Base-by-base conservation (phyloP, 2,888 invertebrate genomes). In the Fragum fragum region DNA sequence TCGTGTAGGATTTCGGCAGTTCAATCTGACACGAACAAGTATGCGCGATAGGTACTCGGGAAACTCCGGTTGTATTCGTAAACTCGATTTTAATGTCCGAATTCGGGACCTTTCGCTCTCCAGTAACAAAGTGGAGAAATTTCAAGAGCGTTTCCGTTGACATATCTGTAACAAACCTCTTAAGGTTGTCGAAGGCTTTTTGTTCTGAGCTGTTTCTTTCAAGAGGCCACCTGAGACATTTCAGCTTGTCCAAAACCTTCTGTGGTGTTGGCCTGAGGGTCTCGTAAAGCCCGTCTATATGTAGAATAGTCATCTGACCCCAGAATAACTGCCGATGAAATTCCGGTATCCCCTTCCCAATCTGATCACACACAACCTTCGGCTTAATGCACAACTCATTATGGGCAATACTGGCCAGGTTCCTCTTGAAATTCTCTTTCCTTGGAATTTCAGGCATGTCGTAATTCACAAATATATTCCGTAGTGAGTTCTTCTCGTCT, bases 351-450 rank as follows among this genome's bases (percentile, higher is more conserved):
- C 71, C 53, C 55, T 53, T 71, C n/a, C 57, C 32, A 16, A 71
- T 53, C 36, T 55, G 53, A 23, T 55, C 71, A 53, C 71, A 71
- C 18, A 55, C 28, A 21, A 26, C n/a, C 29, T 53, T 71, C 0
- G 71, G 55, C 23, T 71, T 71, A n/a, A 29, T 53, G 55, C 71
- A 71, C 0, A 71, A 26, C 28, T 53, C 71, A n/a, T 71, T 55
- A 21, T 71, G 71, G 11, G 71, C 55, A 53, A 71, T 53, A 16
- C 36, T 57, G 7, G 39, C n/a, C 14, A 71, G 0, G 55, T 71
- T 28, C 16, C 28, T 28, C 36, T 36, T 53, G 29, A 71, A 21
- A 32, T 28, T 53, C 21, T 32, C 57, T 21, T 53, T 32, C n/a
- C 71, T 16, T n/a, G 55, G 71, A 7, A 71, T 2, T 5, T 55